Evolutionary conservation across 2,888 invertebrate species (phyloP), one percentile per base, ranked within the genome.

Genomic region (Drosophila picticornis): DNA sequence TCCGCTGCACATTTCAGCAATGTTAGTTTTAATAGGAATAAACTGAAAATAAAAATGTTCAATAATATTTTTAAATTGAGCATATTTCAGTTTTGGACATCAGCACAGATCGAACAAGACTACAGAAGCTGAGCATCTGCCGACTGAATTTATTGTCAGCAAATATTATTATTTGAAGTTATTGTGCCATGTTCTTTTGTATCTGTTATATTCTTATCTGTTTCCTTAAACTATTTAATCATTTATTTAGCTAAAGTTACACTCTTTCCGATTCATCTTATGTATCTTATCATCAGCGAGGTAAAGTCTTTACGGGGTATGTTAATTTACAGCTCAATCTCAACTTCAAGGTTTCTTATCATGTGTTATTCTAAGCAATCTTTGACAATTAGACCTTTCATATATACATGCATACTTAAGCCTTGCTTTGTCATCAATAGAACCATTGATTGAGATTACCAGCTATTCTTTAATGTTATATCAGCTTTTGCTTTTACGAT

Each of bases 141-240:
- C 32, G 2, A 38, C n/a, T 5, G 11, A 61, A 43, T 71, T 38
- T 62, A 62, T 43, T 50, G 34, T 52, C 25, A 25, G 11, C 48
- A 1, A 13, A 43, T 43, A 22, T 43, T 43, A 22, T 43, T 22
- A 22, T 43, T 43, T 43, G 22, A 2, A 43, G 5, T 11, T 1
- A 11, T 22, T 43, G 11, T 11, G 22, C 11, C 22, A 43, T 2
- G 22, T 22, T 43, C 5, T 0, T 11, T 22, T 43, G 43, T 43
- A 11, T 43, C 22, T 5, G 2, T 5, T 4, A 43, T 22, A 11
- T 43, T 43, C 22, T 43, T 22, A 43, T 43, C 22, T 11, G 11
- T 43, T 22, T 43, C 11, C n/a, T 22, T 2, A 10, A 11, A 22
- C n/a, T 22, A 40, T 11, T 40, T 40, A 40, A 40, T n/a, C 40